Evolutionary conservation across 2,113 vertebrate species (phyloP).

Genomic region (Stictonetta naevosa): DNA sequence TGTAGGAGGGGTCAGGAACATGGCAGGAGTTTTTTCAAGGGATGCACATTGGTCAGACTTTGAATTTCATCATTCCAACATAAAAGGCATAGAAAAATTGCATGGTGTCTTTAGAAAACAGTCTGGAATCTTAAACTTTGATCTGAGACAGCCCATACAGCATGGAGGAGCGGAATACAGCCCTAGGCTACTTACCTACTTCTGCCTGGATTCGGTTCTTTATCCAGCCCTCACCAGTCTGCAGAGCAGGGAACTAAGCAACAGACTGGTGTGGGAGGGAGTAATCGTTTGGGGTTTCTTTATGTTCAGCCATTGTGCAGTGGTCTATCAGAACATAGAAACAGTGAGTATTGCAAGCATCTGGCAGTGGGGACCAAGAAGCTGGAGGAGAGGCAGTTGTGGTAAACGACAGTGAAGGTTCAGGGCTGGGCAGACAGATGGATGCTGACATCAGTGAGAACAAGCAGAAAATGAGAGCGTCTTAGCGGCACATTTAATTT

Average conservation of each 20-base stretch:
- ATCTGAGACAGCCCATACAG: background rate
- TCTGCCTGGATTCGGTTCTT: background rate
- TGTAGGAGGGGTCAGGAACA: background rate
- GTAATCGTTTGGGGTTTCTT: background rate
- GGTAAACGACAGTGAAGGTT: background rate
- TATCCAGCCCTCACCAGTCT: background rate
- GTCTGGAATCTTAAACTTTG: background rate
- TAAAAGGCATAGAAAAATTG: background rate
- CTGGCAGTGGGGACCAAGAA: background rate
- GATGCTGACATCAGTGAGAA: constrained; percentile 28
- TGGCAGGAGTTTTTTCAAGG: background rate
- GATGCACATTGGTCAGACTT: background rate
- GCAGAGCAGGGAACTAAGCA: background rate
- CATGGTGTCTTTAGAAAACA: background rate
- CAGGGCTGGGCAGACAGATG: background rate
- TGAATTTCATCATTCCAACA: background rate
- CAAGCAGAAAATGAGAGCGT: background rate
- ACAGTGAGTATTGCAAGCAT: background rate
- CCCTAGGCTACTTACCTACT: background rate
- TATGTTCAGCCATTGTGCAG: background rate
- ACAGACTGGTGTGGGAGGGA: background rate
- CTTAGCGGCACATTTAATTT: constrained; percentile 12
- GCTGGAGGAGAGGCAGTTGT: background rate
- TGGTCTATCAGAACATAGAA: background rate
- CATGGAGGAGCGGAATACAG: background rate